Evolutionary conservation across 2,113 vertebrate species (phyloP), one percentile per base, ranked within the genome.

Genomic region (Monopterus albus): DNA sequence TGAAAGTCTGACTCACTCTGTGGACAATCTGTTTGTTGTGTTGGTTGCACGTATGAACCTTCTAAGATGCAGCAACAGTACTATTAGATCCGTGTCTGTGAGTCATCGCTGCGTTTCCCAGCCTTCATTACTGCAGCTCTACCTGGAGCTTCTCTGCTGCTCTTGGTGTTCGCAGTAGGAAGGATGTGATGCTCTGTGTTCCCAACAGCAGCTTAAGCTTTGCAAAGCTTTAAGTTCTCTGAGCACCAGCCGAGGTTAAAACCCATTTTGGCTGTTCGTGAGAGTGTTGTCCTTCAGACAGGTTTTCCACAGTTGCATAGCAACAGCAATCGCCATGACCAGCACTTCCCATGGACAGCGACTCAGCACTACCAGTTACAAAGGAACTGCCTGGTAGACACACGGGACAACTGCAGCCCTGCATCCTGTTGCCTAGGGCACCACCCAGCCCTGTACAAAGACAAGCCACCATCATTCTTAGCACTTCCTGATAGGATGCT

Each of bases 91-190:
- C 29, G 42, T 65, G 50, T 71, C 56, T 15, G 4, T 88, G 87
- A 88, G 70, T 87, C 87, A 86, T 73, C 67, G 0, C 83, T 77
- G 83, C 83, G 28, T 62, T 62, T 57, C 59, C 45, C 72, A 49
- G 53, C 62, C 36, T 38, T 52, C 62, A 10, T 21, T 14, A 38
- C 72, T 65, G 70, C 65, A 43, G 61, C 21, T 68, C 74, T 38
- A 1, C n/a, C 12, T 14, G 53, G 52, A 79, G 43, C 61, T 15
- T 46, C 29, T 3, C 39, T 23, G 28, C 38, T 56, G 4, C 18
- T 29, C 31, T 45, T 64, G 20, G 13, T 2, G 7, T 21, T 67
- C 68, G 55, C 70, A 45, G 65, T 18, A 42, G 23, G 47, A 18
- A 11, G 8, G 35, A 60, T 56, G 26, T 11, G 4, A 39, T 12